Conservation (phyloP, 2,888 invertebrate genomes). For the Lochmaea capreae region DNA sequence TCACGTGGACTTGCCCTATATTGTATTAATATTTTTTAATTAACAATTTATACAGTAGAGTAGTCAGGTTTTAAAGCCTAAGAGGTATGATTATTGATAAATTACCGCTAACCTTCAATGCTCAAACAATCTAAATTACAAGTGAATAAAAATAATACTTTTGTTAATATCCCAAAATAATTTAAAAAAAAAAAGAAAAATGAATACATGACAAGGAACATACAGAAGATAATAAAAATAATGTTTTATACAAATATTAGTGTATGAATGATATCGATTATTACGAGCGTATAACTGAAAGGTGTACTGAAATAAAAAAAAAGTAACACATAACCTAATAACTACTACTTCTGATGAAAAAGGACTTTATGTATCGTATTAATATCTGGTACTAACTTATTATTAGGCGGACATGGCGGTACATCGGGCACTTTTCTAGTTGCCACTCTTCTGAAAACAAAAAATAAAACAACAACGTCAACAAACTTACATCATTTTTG, state of each 20-base stretch:
- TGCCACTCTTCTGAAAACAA: conserved; percentile 45
- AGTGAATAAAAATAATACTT: background rate
- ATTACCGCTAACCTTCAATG: background rate
- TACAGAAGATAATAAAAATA: no score
- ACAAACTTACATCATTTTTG: conserved; percentile 40
- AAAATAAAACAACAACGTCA: conserved; percentile 44
- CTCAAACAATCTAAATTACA: background rate
- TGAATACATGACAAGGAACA: no score
- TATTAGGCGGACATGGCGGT: conserved; percentile 48
- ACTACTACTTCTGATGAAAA: conserved; percentile 65
- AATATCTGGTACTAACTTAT: conserved; percentile 73
- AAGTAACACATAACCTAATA: background rate
- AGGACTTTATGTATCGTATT: conserved; percentile 79
- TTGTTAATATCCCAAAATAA: no score
- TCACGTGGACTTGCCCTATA: no score
- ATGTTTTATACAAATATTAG: background rate
- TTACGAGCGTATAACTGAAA: background rate
- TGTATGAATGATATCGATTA: background rate
- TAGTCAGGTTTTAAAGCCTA: background rate
- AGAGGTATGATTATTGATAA: background rate
- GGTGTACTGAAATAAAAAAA: background rate
- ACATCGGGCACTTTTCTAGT: conserved; percentile 43
- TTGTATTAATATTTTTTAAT: no score
- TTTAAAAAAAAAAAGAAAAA: no score
- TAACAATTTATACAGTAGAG: background rate